These are phyloP conservation scores for Dione juno DNA, from an alignment of 2,888 invertebrate species.

Conservation along the genomic window DNA sequence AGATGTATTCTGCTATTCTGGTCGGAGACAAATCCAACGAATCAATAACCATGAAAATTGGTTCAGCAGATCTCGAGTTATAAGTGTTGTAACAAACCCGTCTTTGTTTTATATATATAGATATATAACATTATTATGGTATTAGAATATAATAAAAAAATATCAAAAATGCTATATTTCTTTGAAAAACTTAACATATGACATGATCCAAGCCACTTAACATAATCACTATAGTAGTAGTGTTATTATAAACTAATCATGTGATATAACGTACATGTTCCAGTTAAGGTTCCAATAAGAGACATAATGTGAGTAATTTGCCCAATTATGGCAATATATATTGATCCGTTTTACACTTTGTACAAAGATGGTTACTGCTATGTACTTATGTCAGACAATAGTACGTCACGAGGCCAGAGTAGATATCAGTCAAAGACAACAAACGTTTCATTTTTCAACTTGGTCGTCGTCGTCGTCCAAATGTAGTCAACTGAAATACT, in stretches of 20 bases:
- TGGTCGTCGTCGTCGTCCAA: too few relatives aligned
- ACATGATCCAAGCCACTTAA: conserved; percentile 10
- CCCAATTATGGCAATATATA: conserved; percentile 36
- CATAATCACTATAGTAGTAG: conserved; percentile 8
- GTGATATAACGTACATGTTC: conserved; percentile 34
- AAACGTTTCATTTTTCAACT: too few relatives aligned
- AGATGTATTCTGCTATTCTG: too few relatives aligned
- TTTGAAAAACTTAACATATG: background rate
- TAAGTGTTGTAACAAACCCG: too few relatives aligned
- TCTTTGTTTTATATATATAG: too few relatives aligned
- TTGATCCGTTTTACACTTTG: conserved; percentile 3
- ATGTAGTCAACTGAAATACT: too few relatives aligned
- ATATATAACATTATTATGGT: too few relatives aligned
- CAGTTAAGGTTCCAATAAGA: conserved; percentile 18
- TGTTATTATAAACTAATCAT: conserved; percentile 35
- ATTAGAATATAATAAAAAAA: too few relatives aligned
- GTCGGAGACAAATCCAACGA: too few relatives aligned
- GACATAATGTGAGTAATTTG: conserved; percentile 38
- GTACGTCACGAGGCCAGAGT: background rate
- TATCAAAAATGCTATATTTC: too few relatives aligned
- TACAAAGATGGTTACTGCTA: conserved; percentile 28
- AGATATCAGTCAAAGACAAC: conserved; percentile 5
- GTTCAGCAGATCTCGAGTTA: too few relatives aligned
- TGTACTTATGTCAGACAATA: conserved; percentile 31
- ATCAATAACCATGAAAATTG: too few relatives aligned